Base-by-base conservation (phyloP, 1,140 invertebrate species). In the Riptortus pedestris region DNA sequence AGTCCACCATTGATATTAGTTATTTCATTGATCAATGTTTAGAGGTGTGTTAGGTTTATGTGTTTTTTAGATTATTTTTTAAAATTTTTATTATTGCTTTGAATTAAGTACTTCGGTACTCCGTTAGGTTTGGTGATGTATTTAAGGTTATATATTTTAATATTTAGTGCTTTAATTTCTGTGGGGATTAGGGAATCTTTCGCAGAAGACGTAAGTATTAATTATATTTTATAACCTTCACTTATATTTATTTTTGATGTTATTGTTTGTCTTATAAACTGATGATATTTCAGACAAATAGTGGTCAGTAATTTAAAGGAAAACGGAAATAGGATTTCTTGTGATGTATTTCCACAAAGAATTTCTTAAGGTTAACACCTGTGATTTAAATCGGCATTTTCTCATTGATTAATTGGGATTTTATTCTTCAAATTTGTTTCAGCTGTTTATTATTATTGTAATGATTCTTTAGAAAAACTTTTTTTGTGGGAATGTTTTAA, bases 21-120 rank as follows among this genome's bases (percentile, higher is more conserved):
- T 61, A 63, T 66, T 66, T 60, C 65, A 66, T 66, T 66, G 65
- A 66, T 66, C 65, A 66, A 66, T 66, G 65, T 66, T 66, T 63
- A 20, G 65, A 51, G 60, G 65, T 57, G 65, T 66, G 65, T 66
- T 63, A 60, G 60, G 55, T 66, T 48, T 66, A 66, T 66, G 65
- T 63, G 65, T 66, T 63, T 58, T 63, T 66, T 66, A 62, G 26
- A 63, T 66, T 62, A 66, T 66, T 66, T 63, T 66, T 66, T 66
- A 62, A 55, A 38, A 45, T 61, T 65, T 62, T 66, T 63, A 63
- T 59, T 66, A 63, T 51, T 66, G 61, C 61, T 47, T 63, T 63
- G 60, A 60, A 31, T 63, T 62, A 60, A 59, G 60, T 61, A 59
- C 62, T 63, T 66, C 65, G 62, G 65, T 66, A 63, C 62, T 60